Evolutionary conservation across 2,888 invertebrate genomes (phyloP), one percentile per base, ranked within the genome.

Genomic region (Strigamia transsilvanica): DNA sequence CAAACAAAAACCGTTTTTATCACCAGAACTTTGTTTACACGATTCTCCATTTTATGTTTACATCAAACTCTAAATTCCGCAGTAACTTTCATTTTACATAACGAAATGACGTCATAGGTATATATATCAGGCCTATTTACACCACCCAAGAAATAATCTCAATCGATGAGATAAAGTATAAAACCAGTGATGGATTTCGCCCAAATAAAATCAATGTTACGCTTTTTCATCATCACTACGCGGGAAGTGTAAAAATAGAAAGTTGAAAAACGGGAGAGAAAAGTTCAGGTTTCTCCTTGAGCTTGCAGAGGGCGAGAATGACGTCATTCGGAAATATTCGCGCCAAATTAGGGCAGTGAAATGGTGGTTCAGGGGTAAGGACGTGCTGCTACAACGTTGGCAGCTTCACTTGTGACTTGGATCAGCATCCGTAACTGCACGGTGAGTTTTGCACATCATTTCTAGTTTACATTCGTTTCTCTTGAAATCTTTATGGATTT

Each of bases 321-420:
- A 61, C 61, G 61, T 61, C 61, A 61, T 61, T 18, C 6, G 2
- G 61, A 61, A 61, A 61, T 61, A 61, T 61, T 61, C 61, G 61
- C 61, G 61, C 61, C 61, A 61, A 61, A 61, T 61, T 61, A 61
- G 61, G 61, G 61, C 61, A 61, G 61, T 61, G 61, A 61, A 61
- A 61, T 10, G 61, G 6, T 18, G 23, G 61, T 61, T 61, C 61
- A 61, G 61, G 61, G 61, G 23, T 61, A 61, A 61, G 61, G 61
- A 61, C 61, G 18, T n/a, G 21, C 61, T 18, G 61, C 9, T 18
- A 61, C 21, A 61, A 9, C 15, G 9, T 61, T 61, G 10, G 61
- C n/a, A 61, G 61, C 3, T 46, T 61, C 61, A 61, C 61, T 61
- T 61, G 61, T 61, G 61, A 61, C 61, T 61, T 61, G 61, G 61